Percentiles rank a stretch among this genome's conserved stretches.
Conservation (phyloP, 1,140 invertebrate genomes). For the Mamestra configurata region DNA sequence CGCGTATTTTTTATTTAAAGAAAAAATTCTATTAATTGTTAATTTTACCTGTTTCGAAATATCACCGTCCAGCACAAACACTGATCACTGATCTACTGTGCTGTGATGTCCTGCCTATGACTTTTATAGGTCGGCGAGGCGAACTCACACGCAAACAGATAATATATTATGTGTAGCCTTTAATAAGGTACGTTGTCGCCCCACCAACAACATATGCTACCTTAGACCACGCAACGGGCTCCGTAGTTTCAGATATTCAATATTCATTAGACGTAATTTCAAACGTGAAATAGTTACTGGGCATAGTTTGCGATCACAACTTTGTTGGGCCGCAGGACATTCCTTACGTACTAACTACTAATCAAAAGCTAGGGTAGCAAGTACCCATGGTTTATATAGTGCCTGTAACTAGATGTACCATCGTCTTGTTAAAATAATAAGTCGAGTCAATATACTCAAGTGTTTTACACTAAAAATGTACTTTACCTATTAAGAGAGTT, state of each 20-base stretch:
- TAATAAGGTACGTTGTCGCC: constrained; percentile 61
- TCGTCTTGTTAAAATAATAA: background rate
- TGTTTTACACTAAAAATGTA: constrained; percentile 2
- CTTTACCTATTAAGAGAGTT: background rate
- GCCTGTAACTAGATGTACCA: background rate
- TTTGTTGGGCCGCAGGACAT: constrained; percentile 46
- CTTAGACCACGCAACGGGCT: constrained; percentile 56
- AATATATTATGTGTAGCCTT: constrained; percentile 58
- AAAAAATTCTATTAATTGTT: background rate
- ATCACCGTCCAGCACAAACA: constrained; percentile 63
- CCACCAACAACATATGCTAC: constrained; percentile 60
- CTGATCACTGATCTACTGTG: constrained; percentile 71
- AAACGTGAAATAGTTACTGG: constrained; percentile 65
- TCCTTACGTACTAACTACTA: constrained; percentile 46
- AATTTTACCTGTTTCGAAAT: constrained; percentile 67
- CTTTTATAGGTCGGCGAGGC: constrained; percentile 79
- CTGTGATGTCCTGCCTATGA: constrained; percentile 65
- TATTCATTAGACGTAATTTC: constrained; percentile 71
- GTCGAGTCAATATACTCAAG: background rate
- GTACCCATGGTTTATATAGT: constrained; percentile 26
- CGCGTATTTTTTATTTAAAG: background rate
- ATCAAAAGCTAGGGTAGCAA: constrained; percentile 48
- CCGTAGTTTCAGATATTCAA: constrained; percentile 64
- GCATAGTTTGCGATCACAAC: constrained; percentile 62
- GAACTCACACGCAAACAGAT: constrained; percentile 61